Evolutionary conservation across 2,797 vertebrate genomes (phyloP).

Genomic region (Lepus townsendii): DNA sequence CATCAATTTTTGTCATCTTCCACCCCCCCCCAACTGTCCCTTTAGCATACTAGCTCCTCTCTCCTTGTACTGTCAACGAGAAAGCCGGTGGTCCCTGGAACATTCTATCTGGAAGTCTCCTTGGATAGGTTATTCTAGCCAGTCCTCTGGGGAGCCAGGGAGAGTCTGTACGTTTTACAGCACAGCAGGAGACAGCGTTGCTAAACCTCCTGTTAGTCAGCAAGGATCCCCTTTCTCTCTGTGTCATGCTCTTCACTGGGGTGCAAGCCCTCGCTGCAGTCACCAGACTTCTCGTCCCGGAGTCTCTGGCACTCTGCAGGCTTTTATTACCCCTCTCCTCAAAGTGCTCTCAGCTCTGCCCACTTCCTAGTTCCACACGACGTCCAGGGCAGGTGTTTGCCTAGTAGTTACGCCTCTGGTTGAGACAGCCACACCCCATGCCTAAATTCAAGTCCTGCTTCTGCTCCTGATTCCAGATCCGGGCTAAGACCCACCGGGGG

Average conservation of each 20-base stretch:
- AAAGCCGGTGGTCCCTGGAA: constrained; percentile 3
- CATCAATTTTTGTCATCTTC: constrained; percentile 8
- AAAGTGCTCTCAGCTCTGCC: constrained; percentile 11
- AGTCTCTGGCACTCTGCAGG: neutral
- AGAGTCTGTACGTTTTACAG: neutral
- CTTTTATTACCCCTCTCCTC: constrained; percentile 26
- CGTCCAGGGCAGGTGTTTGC: neutral
- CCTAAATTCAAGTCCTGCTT: too few relatives aligned
- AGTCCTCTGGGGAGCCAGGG: neutral
- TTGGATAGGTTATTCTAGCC: neutral
- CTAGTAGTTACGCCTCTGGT: too few relatives aligned
- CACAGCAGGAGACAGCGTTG: neutral
- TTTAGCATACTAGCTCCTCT: constrained; percentile 4
- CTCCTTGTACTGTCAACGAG: neutral
- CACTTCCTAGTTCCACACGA: constrained; percentile 41
- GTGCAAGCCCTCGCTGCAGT: neutral
- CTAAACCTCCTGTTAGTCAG: neutral
- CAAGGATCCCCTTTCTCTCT: neutral
- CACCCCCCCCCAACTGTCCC: neutral
- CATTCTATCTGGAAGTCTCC: constrained; percentile 46
- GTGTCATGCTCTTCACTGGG: neutral
- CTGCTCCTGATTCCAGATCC: too few relatives aligned
- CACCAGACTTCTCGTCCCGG: neutral
- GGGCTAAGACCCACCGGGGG: too few relatives aligned
- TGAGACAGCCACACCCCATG: too few relatives aligned